A percentile compares a stretch with the other conserved stretches of the same genome.
phyloP scores from a whole-genome alignment of 2,888 invertebrate genomes.

The Meiosimyza platycephala region DNA sequence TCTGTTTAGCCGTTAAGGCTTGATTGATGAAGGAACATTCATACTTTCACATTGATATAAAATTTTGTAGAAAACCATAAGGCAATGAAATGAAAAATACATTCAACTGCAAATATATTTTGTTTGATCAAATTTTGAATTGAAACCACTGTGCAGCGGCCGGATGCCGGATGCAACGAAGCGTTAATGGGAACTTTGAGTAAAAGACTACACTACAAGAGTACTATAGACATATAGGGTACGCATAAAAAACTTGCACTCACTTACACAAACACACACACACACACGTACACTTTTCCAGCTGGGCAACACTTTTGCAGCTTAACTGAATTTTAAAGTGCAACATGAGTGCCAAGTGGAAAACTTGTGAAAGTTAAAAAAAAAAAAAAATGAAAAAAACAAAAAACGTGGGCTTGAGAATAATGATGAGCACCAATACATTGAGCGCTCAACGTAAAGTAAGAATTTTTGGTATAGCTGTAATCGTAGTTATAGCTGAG shows the following conservation, averaged over 20 bases:
- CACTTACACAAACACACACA: background rate
- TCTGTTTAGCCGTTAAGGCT: too few relatives aligned
- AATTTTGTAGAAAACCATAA: too few relatives aligned
- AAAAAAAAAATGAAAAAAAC: background rate
- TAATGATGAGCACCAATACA: background rate
- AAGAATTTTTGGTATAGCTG: background rate
- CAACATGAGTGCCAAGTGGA: conserved; percentile 37
- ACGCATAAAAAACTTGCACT: background rate
- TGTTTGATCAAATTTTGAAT: too few relatives aligned
- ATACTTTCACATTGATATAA: too few relatives aligned
- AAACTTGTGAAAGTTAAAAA: conserved; percentile 29
- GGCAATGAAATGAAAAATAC: too few relatives aligned
- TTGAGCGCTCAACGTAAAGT: too few relatives aligned
- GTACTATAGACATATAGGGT: background rate
- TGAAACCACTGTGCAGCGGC: background rate
- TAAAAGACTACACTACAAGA: conserved; percentile 20
- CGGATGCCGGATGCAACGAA: conserved; percentile 33
- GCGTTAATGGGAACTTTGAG: conserved; percentile 44
- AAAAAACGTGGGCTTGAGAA: background rate
- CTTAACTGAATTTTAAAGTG: conserved; percentile 41
- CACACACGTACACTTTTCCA: conserved; percentile 4
- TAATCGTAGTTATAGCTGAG: too few relatives aligned
- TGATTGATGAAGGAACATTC: too few relatives aligned
- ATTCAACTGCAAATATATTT: too few relatives aligned
- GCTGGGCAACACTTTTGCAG: conserved; percentile 20